phyloP scores from a whole-genome alignment of 2,888 invertebrate species.

The Nephrocerus scutellatus region DNA sequence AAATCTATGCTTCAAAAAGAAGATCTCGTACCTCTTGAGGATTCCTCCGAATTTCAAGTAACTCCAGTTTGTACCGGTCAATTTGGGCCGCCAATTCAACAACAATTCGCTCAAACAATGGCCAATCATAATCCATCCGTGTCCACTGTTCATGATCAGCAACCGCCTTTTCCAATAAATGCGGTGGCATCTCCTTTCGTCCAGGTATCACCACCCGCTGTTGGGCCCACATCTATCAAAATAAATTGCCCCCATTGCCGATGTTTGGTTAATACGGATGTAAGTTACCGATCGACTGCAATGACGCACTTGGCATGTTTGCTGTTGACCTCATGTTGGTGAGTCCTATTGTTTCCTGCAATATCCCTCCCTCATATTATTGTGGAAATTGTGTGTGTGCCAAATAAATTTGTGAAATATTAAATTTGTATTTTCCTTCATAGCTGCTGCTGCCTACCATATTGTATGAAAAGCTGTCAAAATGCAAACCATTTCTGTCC shows the following conservation, averaged over 20 bases:
- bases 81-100: too few species aligned
- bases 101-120: too few species aligned
- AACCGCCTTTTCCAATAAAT: too few species aligned
- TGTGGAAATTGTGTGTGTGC: conserved; percentile 19
- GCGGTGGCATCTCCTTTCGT: too few species aligned
- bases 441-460: conserved; percentile 24
- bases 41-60: too few species aligned
- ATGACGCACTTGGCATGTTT: conserved; percentile 24
- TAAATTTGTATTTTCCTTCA: neutral
- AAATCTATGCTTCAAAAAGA: too few species aligned
- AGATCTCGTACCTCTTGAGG: too few species aligned
- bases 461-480: conserved; percentile 24
- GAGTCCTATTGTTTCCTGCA: neutral
- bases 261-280: conserved; percentile 16
- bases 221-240: conserved; percentile 20
- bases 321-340: conserved; percentile 10
- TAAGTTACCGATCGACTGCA: conserved; percentile 18
- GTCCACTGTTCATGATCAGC: too few species aligned
- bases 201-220: too few species aligned
- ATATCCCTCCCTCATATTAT: neutral
- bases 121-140: too few species aligned
- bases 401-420: neutral
- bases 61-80: too few species aligned
- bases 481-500: conserved; percentile 26
- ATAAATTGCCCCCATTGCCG: conserved; percentile 22